Conservation (phyloP, 2,797 vertebrate species). For the Sebastes wilsoni region DNA sequence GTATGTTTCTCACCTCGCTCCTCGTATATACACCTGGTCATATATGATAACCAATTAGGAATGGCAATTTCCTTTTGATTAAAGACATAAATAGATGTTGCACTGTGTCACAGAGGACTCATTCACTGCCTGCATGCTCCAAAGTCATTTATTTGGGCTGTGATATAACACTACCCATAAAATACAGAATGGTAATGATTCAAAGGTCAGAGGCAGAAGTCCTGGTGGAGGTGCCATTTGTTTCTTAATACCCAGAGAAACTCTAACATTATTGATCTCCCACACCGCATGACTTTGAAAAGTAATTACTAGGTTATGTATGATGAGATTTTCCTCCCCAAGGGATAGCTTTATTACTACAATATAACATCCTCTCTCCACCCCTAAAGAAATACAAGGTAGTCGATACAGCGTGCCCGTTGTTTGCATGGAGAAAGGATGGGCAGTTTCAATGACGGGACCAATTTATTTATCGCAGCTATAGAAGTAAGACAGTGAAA, state of each 20-base stretch:
- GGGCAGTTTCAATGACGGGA: conserved; percentile 17
- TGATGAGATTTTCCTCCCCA: conserved; percentile 59
- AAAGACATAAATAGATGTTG: conserved; percentile 36
- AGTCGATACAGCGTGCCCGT: conserved; percentile 36
- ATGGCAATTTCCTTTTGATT: conserved; percentile 31
- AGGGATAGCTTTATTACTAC: conserved; percentile 66
- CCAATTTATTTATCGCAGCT: conserved; percentile 36
- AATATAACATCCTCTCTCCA: conserved; percentile 56
- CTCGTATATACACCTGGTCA: neutral
- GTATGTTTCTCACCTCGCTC: neutral
- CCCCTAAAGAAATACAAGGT: conserved; percentile 47
- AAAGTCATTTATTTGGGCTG: conserved; percentile 43
- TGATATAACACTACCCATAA: conserved; percentile 40
- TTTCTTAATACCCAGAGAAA: conserved; percentile 62
- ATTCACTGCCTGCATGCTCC: neutral
- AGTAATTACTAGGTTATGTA: conserved; percentile 74
- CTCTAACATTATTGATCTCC: conserved; percentile 68
- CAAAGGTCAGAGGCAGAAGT: conserved; percentile 63
- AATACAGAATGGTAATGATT: conserved; percentile 57
- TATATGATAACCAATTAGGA: conserved; percentile 26
- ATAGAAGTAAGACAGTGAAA: neutral
- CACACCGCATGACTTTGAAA: conserved; percentile 64
- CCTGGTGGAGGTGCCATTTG: conserved; percentile 56
- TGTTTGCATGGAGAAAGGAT: conserved; percentile 48
- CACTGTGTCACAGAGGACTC: neutral